Evolutionary conservation across 2,888 invertebrate genomes (phyloP), one percentile per base, ranked within the genome.

Genomic region (Ephialtes manifestator): DNA sequence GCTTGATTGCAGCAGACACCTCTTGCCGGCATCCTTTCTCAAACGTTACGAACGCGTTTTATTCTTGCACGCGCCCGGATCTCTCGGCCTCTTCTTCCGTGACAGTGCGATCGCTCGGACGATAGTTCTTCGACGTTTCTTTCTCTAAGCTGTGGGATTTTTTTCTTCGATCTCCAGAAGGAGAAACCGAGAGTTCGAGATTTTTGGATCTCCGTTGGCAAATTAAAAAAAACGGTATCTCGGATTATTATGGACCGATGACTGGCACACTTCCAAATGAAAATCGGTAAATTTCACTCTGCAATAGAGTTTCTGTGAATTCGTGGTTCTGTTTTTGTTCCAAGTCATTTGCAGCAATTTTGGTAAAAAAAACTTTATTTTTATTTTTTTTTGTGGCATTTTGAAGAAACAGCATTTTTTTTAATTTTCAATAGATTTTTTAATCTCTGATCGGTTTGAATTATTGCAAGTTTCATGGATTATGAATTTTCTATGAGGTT

Each of bases 1-100:
- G 77, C 85, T 74, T 15, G 78, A 53, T 75, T 77, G 84, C 78
- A 72, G 71, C 79, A 83, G 79, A 75, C 83, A 76, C 70, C 82
- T 82, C 48, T 84, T 85, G 83, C 87, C 87, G 87, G 87, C 85
- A 80, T 85, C 71, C 60, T 67, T 80, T 72, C 78, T 81, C 75
- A 71, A 83, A 81, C 72, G 83, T 85, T 70, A 72, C 77, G 74
- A 76, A 70, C 24, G 70, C 79, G 76, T 82, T 86, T 85, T 86
- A 86, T 85, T 87, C 86, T 84, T 84, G 81, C 83, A 82, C 71
- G 35, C 67, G 74, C 72, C 60, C 76, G 58, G 70, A 51, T 31
- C 75, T 53, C 80, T 70, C 18, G 65, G 43, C 55, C 63, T 53
- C 55, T 35, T 28, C 28, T 28, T 58, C 55, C 70, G 60, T 74